Base-by-base conservation (phyloP, 2,888 invertebrate genomes). In the Axea sp. region DNA sequence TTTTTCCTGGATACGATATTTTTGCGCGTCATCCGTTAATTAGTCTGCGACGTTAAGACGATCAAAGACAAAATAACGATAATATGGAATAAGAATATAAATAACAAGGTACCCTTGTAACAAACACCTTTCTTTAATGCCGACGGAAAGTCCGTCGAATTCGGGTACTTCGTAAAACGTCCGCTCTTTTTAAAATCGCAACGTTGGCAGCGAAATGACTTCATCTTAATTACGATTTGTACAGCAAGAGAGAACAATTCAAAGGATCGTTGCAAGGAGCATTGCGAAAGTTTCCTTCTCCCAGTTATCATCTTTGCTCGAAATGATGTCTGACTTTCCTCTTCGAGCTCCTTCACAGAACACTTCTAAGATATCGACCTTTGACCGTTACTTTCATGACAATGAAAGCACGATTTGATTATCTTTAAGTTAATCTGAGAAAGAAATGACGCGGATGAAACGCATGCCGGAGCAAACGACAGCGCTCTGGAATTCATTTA, bases 171-270 rank as follows among this genome's bases (percentile, higher is more conserved):
- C n/a, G n/a, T n/a, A n/a, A n/a, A n/a, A n/a, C n/a, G n/a, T n/a
- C n/a, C n/a, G n/a, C n/a, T n/a, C 43, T 39, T 49, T 51, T 59
- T 15, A 17, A 19, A 47, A 12, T 30, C 24, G 39, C 19, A 57
- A 39, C 64, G 59, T 59, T 57, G 72, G 55, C 73, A 75, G 76
- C 73, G 77, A 80, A 82, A 82, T 84, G 85, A 83, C 83, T 82
- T 79, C 80, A 82, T 82, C 81, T 83, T 84, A 84, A 85, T 85
- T 85, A 83, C 81, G 78, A 84, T 84, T 84, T 83, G 83, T 81
- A 81, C 80, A 73, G 75, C 78, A 74, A 78, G 62, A 1, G 81
- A 78, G 83, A 83, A 83, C 83, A 84, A 84, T 83, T 84, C 83
- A 84, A 82, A 78, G 79, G 77, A 69, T 76, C 64, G 77, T 76